Conservation (phyloP, 2,797 vertebrate species). For the Helarctos malayanus region DNA sequence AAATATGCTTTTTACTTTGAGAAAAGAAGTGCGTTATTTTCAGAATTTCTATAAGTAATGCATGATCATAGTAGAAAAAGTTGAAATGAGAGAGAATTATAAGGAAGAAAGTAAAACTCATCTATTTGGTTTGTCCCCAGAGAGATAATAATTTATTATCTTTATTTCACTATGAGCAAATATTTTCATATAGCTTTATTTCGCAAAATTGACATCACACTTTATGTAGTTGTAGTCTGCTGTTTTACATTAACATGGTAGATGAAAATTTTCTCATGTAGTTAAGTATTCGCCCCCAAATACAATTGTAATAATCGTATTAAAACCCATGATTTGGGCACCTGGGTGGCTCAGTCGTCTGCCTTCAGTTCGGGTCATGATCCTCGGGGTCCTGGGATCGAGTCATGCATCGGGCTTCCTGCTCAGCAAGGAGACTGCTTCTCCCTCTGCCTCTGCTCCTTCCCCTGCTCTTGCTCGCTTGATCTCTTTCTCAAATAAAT, state of each 20-base stretch:
- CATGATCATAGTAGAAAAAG: background rate
- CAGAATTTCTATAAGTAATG: slow-evolving; percentile 54
- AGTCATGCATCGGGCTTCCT: too few species aligned
- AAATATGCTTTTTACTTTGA: background rate
- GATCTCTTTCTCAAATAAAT: too few species aligned
- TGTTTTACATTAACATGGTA: background rate
- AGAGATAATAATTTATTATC: slow-evolving; percentile 19
- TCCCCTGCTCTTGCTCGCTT: too few species aligned
- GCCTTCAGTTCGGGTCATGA: too few species aligned
- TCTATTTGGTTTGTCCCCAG: background rate
- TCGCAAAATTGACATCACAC: background rate
- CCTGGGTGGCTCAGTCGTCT: too few species aligned
- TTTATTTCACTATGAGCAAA: background rate
- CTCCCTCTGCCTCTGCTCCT: too few species aligned
- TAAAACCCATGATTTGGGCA: background rate
- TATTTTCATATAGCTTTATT: slow-evolving; percentile 26
- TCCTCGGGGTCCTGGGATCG: too few species aligned
- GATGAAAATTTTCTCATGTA: background rate
- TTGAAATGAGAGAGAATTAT: slow-evolving; percentile 18
- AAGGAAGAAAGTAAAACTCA: slow-evolving; percentile 16
- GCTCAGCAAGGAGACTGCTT: too few species aligned
- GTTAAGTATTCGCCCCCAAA: background rate
- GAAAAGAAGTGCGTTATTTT: background rate
- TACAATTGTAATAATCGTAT: background rate
- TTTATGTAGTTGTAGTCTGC: background rate